phyloP scores from a whole-genome alignment of 2,797 vertebrate genomes.

The Eutrigla gurnardus region DNA sequence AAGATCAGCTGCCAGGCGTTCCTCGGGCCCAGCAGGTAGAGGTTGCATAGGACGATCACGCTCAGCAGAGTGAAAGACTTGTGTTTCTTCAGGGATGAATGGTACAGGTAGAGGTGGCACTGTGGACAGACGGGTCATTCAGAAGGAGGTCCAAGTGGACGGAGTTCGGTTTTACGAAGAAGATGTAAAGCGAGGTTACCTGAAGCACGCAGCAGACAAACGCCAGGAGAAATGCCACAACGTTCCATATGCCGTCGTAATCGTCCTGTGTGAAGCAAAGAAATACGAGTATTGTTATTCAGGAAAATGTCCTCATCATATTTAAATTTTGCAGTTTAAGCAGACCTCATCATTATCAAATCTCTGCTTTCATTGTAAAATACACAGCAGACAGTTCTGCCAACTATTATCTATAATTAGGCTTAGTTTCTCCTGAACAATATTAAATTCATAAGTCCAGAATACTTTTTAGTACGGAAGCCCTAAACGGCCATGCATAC shows the following conservation, averaged over 20 bases:
- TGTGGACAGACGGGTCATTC: conserved; percentile 58
- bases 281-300: conserved; percentile 12
- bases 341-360: conserved; percentile 6
- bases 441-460: too few species aligned
- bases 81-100: conserved; percentile 86
- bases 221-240: conserved; percentile 91
- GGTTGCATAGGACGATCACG: conserved; percentile 88
- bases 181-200: conserved; percentile 78
- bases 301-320: not conserved
- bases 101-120: conserved; percentile 96
- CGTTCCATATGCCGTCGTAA: conserved; percentile 89
- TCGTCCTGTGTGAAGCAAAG: conserved; percentile 86
- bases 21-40: conserved; percentile 89
- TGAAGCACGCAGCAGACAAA: conserved; percentile 91
- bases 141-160: not conserved
- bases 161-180: not conserved
- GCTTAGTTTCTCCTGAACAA: not conserved
- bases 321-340: conserved; percentile 8
- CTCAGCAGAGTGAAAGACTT: conserved; percentile 86
- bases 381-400: not conserved
- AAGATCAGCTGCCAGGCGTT: conserved; percentile 94
- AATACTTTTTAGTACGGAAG: too few species aligned
- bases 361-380: conserved; percentile 33
- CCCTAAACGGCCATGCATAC: too few species aligned
- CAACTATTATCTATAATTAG: conserved; percentile 11